These are phyloP conservation scores for Penaeus japonicus DNA, from an alignment of 1,140 invertebrate species.

Conservation along the genomic window DNA sequence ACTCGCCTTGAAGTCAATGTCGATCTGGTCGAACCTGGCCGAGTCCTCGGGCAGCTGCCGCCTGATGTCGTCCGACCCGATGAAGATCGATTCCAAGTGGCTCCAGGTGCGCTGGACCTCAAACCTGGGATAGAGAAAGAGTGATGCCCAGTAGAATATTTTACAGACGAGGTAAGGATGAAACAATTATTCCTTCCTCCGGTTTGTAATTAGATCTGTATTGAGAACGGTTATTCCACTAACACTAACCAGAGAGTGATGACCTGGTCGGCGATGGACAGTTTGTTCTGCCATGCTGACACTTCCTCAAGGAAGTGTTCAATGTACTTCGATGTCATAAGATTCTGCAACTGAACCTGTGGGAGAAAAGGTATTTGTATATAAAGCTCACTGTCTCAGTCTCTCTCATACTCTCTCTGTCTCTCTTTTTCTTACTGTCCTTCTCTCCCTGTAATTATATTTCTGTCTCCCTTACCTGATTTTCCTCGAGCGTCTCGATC, in stretches of 20 bases:
- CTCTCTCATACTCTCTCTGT: too few relatives aligned
- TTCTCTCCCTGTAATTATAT: not conserved
- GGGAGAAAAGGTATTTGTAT: slow-evolving; percentile 1
- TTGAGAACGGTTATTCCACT: too few relatives aligned
- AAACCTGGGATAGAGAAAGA: slow-evolving; percentile 74
- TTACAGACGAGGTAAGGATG: too few relatives aligned
- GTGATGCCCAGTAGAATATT: too few relatives aligned
- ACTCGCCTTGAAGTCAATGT: slow-evolving; percentile 85
- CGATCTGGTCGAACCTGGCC: slow-evolving; percentile 89
- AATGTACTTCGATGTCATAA: slow-evolving; percentile 97
- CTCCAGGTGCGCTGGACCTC: slow-evolving; percentile 97
- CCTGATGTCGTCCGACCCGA: slow-evolving; percentile 96
- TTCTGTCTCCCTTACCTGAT: slow-evolving; percentile 74
- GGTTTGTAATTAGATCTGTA: too few relatives aligned
- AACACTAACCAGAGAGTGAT: slow-evolving; percentile 57
- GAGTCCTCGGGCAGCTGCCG: slow-evolving; percentile 94
- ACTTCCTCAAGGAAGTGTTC: slow-evolving; percentile 94
- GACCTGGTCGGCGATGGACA: slow-evolving; percentile 88
- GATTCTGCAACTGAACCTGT: slow-evolving; percentile 89
- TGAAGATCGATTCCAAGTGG: slow-evolving; percentile 96
- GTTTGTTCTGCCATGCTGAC: slow-evolving; percentile 90
- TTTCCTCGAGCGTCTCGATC: slow-evolving; percentile 96
- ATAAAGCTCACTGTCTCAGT: not conserved
- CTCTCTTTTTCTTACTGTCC: too few relatives aligned
- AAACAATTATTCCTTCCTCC: too few relatives aligned